Base-by-base conservation (phyloP, 2,113 vertebrate genomes). In the Cryptomyrus ogoouensis region DNA sequence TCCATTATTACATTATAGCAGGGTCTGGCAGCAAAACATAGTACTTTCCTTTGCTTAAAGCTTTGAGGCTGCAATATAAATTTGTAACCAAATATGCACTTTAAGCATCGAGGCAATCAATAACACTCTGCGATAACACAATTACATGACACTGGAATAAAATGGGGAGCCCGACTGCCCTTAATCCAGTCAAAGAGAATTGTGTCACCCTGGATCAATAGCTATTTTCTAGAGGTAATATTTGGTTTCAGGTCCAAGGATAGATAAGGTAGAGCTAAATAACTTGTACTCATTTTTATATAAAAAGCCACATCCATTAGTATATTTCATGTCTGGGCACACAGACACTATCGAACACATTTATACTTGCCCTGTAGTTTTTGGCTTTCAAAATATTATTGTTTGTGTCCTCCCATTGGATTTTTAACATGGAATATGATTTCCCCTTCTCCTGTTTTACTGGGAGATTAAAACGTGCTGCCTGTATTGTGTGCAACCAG, bases 61-160 rank as follows among this genome's bases (percentile, higher is more conserved):
- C 88, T 53, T 56, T 88, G 85, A 91, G 91, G 46, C 89, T 90
- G 89, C 90, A 90, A 88, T 90, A 91, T 90, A 88, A 89, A 89
- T 92, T 88, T 92, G 93, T 92, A 90, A 92, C 91, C 58, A 83
- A 91, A 92, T 90, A 91, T 90, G 89, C 87, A 90, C 92, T 92
- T 92, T 91, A 92, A 89, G 83, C 90, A 91, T 91, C 90, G 91
- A 91, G 88, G 58, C 91, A 92, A 93, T 93, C 93, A 91, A 93
- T 93, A 93, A 90, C 91, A 91, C 90, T 91, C 90, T 90, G 86
- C 83, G 90, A 90, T 92, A 92, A 93, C 90, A 83, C 91, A 91
- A 90, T 93, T 93, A 91, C 80, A 89, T 83, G 88, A 89, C 88
- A 77, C 86, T 89, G 88, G 80, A 89, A 12, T 13, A 90, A 89